Evolutionary conservation across 2,113 vertebrate species (phyloP).

Genomic region (Tupaia tana): DNA sequence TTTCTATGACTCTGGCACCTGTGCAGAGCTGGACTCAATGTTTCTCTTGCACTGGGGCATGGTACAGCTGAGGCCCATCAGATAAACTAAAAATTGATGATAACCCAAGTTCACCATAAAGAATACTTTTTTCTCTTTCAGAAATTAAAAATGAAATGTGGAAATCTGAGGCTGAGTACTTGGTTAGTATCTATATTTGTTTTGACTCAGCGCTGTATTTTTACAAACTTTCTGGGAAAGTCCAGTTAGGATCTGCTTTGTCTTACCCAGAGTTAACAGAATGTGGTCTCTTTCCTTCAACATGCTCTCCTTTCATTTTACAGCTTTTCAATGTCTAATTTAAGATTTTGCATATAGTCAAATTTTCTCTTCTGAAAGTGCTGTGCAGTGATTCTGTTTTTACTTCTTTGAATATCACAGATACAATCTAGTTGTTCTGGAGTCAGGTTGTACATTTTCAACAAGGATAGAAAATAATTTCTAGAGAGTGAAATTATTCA

Average conservation of each 20-base stretch:
- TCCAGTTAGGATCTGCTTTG: constrained; percentile 92
- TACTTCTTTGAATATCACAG: constrained; percentile 96
- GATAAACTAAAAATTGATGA: constrained; percentile 61
- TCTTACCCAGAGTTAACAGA: constrained; percentile 92
- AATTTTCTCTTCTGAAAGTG: constrained; percentile 97
- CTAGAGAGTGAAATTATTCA: constrained; percentile 94
- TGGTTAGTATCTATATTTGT: constrained; percentile 92
- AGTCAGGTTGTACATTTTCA: constrained; percentile 93
- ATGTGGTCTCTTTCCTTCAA: constrained; percentile 93
- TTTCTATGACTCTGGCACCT: constrained; percentile 33
- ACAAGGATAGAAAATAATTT: constrained; percentile 95
- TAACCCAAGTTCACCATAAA: constrained; percentile 66
- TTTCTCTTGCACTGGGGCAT: constrained; percentile 54
- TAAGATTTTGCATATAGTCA: constrained; percentile 95
- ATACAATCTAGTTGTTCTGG: constrained; percentile 96
- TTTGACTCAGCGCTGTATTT: constrained; percentile 90
- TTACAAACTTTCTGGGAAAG: constrained; percentile 92
- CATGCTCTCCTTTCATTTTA: constrained; percentile 92
- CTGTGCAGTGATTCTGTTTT: constrained; percentile 97
- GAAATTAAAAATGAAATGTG: constrained; percentile 90
- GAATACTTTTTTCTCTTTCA: constrained; percentile 82
- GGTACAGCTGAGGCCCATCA: constrained; percentile 78
- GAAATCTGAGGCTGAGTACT: constrained; percentile 91
- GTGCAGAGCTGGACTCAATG: background rate
- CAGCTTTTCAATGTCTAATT: constrained; percentile 95